Evolutionary conservation across 1,140 invertebrate genomes (phyloP), one percentile per base, ranked within the genome.

Genomic region (Aphelinus atriplicis): DNA sequence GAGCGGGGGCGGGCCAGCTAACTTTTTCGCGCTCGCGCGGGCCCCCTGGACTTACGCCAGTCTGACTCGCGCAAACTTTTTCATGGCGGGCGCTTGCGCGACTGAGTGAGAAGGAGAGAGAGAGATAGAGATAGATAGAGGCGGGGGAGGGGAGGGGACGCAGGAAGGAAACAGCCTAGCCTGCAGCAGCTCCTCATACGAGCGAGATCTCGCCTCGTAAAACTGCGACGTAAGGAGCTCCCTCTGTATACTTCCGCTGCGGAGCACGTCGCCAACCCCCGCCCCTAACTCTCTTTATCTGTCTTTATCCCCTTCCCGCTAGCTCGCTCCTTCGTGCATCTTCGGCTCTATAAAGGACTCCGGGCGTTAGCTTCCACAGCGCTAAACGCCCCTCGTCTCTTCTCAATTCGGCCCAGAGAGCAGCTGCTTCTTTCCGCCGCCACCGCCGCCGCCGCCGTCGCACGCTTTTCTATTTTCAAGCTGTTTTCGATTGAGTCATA

Each of bases 21-120:
- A 76, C 68, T 76, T 76, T 76, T 76, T 76, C 69, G 56, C 62
- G 7, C 55, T 50, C 61, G 67, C 42, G 3, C 26, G 7, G n/a
- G 10, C n/a, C 42, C 4, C 53, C 73, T 75, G 73, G 68, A 75
- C 61, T 66, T 47, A 61, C 47, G 73, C 73, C 73, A 75, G 73
- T 63, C 64, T 58, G 73, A 58, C 50, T 63, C 57, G 63, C 57
- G 45, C 45, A 9, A 64, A 73, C 51, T 73, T 73, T 73, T 73
- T 73, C 53, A 57, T 47, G n/a, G 67, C 57, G 47, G 3, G 64
- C 64, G 10, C 65, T 48, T 53, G 42, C 50, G 6, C 67, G 51
- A 53, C 4, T 6, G 51, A 53, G 51, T 6, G 51, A 53, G 51
- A 53, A 9, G 9, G 51, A 53, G 51, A 53, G 51, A 53, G 51